These are phyloP conservation scores for Orthosia cruda DNA, from an alignment of 2,888 invertebrate genomes.

Conservation along the genomic window DNA sequence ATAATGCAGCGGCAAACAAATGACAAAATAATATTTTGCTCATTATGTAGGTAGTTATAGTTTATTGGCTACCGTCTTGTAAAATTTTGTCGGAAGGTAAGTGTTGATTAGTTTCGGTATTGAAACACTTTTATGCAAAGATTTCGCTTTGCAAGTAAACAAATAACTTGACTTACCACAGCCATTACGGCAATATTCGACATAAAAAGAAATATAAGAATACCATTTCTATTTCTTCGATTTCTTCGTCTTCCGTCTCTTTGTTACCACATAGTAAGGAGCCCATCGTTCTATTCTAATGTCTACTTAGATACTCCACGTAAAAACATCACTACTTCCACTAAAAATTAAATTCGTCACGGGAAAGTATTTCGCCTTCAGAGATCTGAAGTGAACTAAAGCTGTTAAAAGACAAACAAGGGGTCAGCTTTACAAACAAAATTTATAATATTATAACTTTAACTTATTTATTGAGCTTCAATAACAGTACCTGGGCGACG, in stretches of 20 bases:
- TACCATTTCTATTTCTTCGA: neutral
- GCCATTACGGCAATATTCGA: neutral
- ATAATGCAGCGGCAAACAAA: too few relatives aligned
- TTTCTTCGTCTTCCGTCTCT: neutral
- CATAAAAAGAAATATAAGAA: neutral
- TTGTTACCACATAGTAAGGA: neutral
- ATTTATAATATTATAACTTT: neutral
- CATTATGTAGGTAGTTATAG: too few relatives aligned
- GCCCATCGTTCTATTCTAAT: neutral
- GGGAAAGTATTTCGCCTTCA: neutral
- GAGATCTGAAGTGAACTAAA: neutral
- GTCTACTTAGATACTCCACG: neutral
- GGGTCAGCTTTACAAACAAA: neutral
- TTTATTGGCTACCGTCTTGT: too few relatives aligned
- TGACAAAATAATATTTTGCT: too few relatives aligned
- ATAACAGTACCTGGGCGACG: too few relatives aligned
- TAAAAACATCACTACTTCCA: neutral
- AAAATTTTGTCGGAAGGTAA: neutral
- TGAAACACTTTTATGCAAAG: neutral
- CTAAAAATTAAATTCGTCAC: neutral
- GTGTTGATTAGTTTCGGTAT: neutral
- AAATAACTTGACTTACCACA: slow-evolving; percentile 16
- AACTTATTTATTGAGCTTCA: neutral
- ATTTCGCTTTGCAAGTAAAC: slow-evolving; percentile 2
- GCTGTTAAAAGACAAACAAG: neutral